Conservation (phyloP, 2,797 vertebrate species). For the Phrynocephalus vlangalii region DNA sequence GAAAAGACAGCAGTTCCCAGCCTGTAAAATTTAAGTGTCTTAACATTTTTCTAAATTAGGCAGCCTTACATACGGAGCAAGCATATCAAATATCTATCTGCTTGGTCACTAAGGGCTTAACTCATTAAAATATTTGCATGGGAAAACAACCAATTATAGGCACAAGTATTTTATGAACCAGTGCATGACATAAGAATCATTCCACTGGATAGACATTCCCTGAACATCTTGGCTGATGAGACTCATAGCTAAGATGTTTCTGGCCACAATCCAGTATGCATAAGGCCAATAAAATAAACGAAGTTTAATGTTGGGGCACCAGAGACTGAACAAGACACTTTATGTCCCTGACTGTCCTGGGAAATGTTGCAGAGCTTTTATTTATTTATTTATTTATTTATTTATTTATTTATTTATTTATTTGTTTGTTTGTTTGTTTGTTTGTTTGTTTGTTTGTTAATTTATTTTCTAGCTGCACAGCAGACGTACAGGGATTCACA, state of each 20-base stretch:
- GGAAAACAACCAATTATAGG: not conserved
- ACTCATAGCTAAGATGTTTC: conserved; percentile 20
- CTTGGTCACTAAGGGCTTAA: conserved; percentile 11
- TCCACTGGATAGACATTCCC: not conserved
- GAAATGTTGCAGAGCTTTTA: not conserved
- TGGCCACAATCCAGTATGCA: conserved; percentile 7
- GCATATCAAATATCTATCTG: conserved; percentile 9
- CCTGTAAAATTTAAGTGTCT: not conserved
- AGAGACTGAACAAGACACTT: not conserved
- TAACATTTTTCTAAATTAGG: not conserved
- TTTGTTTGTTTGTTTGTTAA: too few relatives aligned
- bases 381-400: too few relatives aligned
- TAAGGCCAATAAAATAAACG: not conserved
- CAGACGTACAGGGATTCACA: too few relatives aligned
- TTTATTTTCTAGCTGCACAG: too few relatives aligned
- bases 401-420: too few relatives aligned
- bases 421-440: too few relatives aligned
- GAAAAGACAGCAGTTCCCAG: not conserved
- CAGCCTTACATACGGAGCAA: not conserved
- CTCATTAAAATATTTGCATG: conserved; percentile 30
- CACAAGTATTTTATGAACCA: conserved; percentile 5
- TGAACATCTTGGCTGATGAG: conserved; percentile 22
- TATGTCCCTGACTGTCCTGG: not conserved
- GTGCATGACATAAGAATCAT: not conserved
- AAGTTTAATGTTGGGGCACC: not conserved